Base-by-base conservation (phyloP, 2,113 vertebrate genomes). In the Platichthys stellatus region DNA sequence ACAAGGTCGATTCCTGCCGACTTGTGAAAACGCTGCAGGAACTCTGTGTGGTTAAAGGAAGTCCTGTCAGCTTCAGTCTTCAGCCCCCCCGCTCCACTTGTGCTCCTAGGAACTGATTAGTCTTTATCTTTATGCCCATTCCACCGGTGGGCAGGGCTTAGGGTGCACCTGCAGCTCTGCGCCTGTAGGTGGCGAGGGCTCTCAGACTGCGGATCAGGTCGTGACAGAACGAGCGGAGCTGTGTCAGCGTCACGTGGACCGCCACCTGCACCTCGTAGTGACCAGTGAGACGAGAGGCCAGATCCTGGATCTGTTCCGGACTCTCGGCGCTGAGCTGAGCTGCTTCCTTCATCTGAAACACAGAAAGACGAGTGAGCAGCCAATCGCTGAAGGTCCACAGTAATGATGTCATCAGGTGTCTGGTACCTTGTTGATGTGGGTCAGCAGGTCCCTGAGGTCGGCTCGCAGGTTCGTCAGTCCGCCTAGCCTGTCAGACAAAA, bases 121-220 rank as follows among this genome's bases (percentile, higher is more conserved):
- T 28, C 28, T 31, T 31, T 31, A 9, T 40, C 38, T 40, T 40
- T 11, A 40, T 40, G 1, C 11, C 17, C 18, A 0, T 49, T 15
- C 57, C 15, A 6, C 21, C 9, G 9, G 12, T 67, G 63, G 63
- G 40, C n/a, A 43, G 26, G 38, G 58, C 56, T 72, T 78, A 74
- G 12, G 2, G 67, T 31, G 54, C 1, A 11, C 60, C 66, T 63
- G 43, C 18, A 7, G 62, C 20, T 23, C 6, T 1, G 2, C 17
- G 40, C 67, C 69, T 65, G 63, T 73, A 63, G 63, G 18, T 5
- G 54, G 45, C 3, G 26, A 92, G 45, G 9, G 81, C 76, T 5
- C 92, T 91, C 24, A 95, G 86, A 67, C 87, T 89, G 57, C 94
- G 93, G 58, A 75, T 84, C 31, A 93, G 40, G 72, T 94, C 86